Evolutionary conservation across 2,888 invertebrate species (phyloP).

Genomic region (Melanchra persicariae): DNA sequence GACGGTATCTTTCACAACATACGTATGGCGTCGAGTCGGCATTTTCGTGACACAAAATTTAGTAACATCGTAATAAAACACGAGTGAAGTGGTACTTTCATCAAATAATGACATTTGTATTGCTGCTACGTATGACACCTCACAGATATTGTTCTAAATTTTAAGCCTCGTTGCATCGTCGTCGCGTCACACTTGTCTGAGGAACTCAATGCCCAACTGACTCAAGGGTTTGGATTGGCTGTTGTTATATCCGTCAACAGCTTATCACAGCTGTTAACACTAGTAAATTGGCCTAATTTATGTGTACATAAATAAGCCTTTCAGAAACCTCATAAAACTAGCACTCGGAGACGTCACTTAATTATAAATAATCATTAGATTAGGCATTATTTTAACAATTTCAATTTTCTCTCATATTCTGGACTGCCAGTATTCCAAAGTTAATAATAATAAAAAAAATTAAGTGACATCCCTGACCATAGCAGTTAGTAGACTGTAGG

Average conservation of each 20-base stretch:
- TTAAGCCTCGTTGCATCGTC: neutral
- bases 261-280: neutral
- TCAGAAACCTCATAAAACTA: slow-evolving; percentile 1
- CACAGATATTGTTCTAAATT: neutral
- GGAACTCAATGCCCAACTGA: neutral
- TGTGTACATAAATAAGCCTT: slow-evolving; percentile 12
- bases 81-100: too few relatives aligned
- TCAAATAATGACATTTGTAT: neutral
- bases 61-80: neutral
- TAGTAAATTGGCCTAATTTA: slow-evolving; percentile 4
- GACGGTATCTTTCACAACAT: neutral
- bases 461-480: slow-evolving; percentile 1
- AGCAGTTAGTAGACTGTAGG: slow-evolving; percentile 31
- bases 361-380: slow-evolving; percentile 1
- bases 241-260: neutral
- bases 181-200: too few relatives aligned
- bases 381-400: neutral
- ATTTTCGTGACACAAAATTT: neutral
- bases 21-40: too few relatives aligned
- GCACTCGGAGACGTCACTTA: slow-evolving; percentile 11
- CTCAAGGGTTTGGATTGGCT: neutral
- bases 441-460: neutral
- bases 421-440: neutral
- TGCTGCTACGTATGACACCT: neutral
- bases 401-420: neutral